Evolutionary conservation across 2,888 invertebrate genomes (phyloP).

Genomic region (Cerastoderma edule): DNA sequence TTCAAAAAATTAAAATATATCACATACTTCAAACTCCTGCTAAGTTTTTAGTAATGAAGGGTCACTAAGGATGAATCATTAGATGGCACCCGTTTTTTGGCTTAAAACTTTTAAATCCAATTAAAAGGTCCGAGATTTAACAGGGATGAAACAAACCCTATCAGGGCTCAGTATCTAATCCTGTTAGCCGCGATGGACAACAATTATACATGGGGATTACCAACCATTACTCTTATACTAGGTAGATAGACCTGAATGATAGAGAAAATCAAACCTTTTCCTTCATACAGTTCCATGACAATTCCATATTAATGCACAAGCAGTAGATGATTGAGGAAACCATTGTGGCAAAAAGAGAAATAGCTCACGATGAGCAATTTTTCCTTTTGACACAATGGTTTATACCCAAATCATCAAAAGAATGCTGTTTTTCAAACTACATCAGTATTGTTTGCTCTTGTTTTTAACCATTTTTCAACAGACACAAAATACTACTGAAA

Average conservation of each 20-base stretch:
- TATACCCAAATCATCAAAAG: background rate
- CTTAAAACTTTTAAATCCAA: constrained; percentile 17
- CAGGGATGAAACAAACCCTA: background rate
- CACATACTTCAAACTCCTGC: too few species aligned
- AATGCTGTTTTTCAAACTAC: too few species aligned
- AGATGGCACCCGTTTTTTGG: too few species aligned
- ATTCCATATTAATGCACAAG: background rate
- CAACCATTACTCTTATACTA: constrained; percentile 18
- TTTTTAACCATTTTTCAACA: too few species aligned
- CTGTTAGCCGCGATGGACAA: background rate
- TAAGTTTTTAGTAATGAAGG: too few species aligned
- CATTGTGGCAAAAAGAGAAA: constrained; percentile 8
- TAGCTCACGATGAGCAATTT: constrained; percentile 11
- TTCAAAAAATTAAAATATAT: too few species aligned
- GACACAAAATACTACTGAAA: too few species aligned
- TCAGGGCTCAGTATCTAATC: background rate
- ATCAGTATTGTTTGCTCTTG: too few species aligned
- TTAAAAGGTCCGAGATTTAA: constrained; percentile 4
- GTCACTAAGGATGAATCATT: too few species aligned
- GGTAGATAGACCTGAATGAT: too few species aligned
- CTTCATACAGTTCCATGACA: background rate
- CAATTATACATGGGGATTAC: constrained; percentile 13
- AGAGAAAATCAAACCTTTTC: constrained; percentile 2
- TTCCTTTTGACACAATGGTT: constrained; percentile 3
- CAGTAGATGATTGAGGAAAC: constrained; percentile 1